Evolutionary conservation across 2,888 invertebrate genomes (phyloP).

Genomic region (Lypha dubia): DNA sequence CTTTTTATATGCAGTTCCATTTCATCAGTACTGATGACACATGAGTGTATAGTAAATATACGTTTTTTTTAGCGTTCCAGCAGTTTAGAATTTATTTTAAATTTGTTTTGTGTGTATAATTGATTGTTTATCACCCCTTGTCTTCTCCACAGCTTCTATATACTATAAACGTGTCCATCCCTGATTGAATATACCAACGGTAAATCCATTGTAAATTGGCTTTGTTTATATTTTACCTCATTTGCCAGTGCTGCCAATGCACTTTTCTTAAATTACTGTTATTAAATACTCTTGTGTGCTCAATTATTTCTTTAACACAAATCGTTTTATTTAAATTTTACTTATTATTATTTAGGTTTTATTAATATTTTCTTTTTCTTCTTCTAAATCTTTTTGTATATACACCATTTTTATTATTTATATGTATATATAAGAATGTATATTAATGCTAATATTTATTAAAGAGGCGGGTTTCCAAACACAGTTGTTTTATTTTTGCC

Average conservation of each 20-base stretch:
- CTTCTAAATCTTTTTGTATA: slow-evolving; percentile 17
- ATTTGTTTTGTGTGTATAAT: neutral
- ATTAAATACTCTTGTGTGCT: slow-evolving; percentile 14
- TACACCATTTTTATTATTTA: slow-evolving; percentile 48
- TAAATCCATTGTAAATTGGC: neutral
- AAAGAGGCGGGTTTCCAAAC: slow-evolving; percentile 68
- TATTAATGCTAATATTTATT: slow-evolving; percentile 63
- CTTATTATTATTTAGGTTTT: slow-evolving; percentile 51
- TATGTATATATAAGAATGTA: slow-evolving; percentile 41
- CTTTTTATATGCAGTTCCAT: neutral
- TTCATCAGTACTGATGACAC: neutral
- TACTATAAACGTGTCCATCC: neutral
- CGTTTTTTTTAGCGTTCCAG: no score
- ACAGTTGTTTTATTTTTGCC: slow-evolving; percentile 35
- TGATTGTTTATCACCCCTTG: neutral
- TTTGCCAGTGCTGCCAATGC: neutral
- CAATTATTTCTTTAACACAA: slow-evolving; percentile 54
- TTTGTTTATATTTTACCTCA: neutral
- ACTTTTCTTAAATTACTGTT: neutral
- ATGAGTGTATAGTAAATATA: no score
- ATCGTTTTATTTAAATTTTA: slow-evolving; percentile 57
- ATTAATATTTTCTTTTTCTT: slow-evolving; percentile 34
- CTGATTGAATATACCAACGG: neutral
- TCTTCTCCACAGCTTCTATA: neutral
- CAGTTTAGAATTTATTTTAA: no score